Conservation (phyloP, 2,113 vertebrate species). For the Malurus elegans region DNA sequence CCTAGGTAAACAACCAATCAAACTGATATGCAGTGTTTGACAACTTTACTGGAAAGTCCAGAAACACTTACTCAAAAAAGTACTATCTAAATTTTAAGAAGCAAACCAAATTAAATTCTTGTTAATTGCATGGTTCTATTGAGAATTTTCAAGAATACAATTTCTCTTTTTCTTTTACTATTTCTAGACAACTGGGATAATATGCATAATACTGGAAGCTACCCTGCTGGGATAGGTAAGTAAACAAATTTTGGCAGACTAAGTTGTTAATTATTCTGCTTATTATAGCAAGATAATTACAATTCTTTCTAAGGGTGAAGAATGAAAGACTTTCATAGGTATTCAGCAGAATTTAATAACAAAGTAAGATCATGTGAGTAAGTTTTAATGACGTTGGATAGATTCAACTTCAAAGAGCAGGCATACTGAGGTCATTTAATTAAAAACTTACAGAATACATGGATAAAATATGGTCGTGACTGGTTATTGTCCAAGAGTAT, state of each 20-base stretch:
- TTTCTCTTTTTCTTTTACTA: not conserved
- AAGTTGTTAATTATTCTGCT: not conserved
- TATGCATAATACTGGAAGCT: not conserved
- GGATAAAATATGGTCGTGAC: not conserved
- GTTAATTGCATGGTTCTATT: not conserved
- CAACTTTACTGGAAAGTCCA: not conserved
- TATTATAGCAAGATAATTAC: not conserved
- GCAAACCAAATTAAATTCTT: not conserved
- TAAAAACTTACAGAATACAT: not conserved
- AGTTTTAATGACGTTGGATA: conserved; percentile 24
- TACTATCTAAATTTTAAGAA: not conserved
- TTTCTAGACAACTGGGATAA: not conserved
- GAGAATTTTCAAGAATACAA: not conserved
- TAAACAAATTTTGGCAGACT: conserved; percentile 10
- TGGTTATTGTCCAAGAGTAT: not conserved
- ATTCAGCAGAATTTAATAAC: conserved; percentile 20
- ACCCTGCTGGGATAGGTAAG: not conserved
- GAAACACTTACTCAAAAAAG: not conserved
- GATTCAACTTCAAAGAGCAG: conserved; percentile 16
- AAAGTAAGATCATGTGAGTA: not conserved
- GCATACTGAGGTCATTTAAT: conserved; percentile 16
- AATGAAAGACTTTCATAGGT: not conserved
- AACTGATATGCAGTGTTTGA: not conserved
- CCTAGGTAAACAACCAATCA: not conserved
- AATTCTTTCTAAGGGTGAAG: not conserved